phyloP scores from a whole-genome alignment of 1,140 invertebrate genomes.

The Drosophila triauraria region DNA sequence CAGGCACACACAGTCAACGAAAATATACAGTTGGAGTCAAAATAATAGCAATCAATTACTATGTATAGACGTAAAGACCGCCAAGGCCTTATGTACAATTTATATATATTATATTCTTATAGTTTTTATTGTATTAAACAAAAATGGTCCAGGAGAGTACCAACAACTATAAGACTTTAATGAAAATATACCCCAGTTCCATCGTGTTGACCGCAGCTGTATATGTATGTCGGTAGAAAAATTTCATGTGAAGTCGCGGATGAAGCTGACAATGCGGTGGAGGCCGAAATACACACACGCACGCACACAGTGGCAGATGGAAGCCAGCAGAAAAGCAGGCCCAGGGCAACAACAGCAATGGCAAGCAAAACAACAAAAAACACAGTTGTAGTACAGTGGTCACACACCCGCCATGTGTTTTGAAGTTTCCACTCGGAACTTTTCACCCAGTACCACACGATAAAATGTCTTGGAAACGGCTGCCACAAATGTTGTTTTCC shows the following conservation, averaged over 20 bases:
- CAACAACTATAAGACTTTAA: background rate
- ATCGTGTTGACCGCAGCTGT: slow-evolving; percentile 5
- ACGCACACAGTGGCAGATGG: slow-evolving; percentile 34
- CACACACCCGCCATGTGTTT: slow-evolving; percentile 32
- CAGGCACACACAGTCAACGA: slow-evolving; percentile 31
- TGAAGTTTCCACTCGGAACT: background rate
- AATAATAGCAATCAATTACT: background rate
- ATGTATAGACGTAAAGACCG: background rate
- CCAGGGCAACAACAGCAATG: slow-evolving; percentile 57
- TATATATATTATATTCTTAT: too few species aligned
- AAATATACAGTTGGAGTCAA: slow-evolving; percentile 23
- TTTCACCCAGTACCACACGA: slow-evolving; percentile 5
- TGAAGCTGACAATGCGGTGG: slow-evolving; percentile 70
- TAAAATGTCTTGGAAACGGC: slow-evolving; percentile 13
- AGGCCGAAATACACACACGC: slow-evolving; percentile 55
- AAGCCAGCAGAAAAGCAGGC: slow-evolving; percentile 56
- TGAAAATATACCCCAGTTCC: background rate
- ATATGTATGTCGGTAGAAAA: slow-evolving; percentile 42
- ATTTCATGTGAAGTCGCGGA: slow-evolving; percentile 66
- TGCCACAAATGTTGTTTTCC: slow-evolving; percentile 19
- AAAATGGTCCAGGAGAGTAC: background rate
- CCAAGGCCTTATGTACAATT: background rate
- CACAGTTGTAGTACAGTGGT: slow-evolving; percentile 30
- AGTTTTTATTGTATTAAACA: background rate
- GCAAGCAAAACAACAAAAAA: slow-evolving; percentile 28